These are phyloP conservation scores for Lasioglossum villosulum DNA, from an alignment of 2,888 invertebrate species.

Conservation along the genomic window DNA sequence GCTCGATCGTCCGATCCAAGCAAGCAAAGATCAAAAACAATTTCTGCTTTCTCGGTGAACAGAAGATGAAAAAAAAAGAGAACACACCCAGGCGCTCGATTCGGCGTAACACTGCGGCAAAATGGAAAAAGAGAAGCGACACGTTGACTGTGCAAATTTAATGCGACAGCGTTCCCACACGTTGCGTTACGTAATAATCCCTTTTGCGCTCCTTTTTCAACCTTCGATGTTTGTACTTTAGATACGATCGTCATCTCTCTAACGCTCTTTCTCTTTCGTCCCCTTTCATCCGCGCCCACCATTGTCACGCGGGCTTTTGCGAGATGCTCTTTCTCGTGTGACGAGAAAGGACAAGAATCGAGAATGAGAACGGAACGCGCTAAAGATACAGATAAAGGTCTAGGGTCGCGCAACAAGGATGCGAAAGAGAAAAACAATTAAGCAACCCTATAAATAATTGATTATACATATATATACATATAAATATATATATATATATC, in stretches of 20 bases:
- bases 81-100: background rate
- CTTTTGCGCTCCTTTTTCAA: slow-evolving; percentile 42
- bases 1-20: slow-evolving; percentile 2
- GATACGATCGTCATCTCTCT: slow-evolving; percentile 40
- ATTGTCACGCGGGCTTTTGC: background rate
- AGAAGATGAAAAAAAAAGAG: background rate
- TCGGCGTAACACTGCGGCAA: background rate
- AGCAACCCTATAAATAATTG: slow-evolving; percentile 83
- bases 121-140: background rate
- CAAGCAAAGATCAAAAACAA: slow-evolving; percentile 16
- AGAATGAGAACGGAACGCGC: background rate
- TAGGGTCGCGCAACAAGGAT: slow-evolving; percentile 39
- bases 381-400: background rate
- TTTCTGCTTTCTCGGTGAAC: slow-evolving; percentile 8
- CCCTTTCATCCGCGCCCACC: slow-evolving; percentile 26
- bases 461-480: slow-evolving; percentile 79
- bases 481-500: slow-evolving; percentile 77
- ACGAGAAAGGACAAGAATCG: background rate
- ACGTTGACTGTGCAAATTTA: slow-evolving; percentile 37
- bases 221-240: slow-evolving; percentile 60
- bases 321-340: background rate
- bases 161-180: slow-evolving; percentile 48
- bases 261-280: slow-evolving; percentile 36
- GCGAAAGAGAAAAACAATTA: slow-evolving; percentile 71
- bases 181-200: slow-evolving; percentile 41